phyloP scores from a whole-genome alignment of 2,888 invertebrate genomes.

The Euclidia mi region DNA sequence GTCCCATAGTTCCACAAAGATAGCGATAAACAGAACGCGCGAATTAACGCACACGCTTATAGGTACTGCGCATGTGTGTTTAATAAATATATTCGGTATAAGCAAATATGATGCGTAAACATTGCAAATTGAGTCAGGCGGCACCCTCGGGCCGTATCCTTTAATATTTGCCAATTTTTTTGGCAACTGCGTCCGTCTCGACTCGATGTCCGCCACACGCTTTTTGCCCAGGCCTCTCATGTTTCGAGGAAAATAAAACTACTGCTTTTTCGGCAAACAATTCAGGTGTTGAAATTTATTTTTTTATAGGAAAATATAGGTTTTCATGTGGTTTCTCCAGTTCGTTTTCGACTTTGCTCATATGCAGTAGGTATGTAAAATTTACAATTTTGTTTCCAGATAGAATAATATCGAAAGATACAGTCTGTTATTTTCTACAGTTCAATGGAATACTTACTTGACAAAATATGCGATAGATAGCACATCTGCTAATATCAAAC shows the following conservation, averaged over 20 bases:
- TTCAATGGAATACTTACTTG: too few species aligned
- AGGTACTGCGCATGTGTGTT: conserved; percentile 24
- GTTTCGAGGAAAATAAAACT: neutral
- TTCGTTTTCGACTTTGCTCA: too few species aligned
- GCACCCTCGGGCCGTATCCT: conserved; percentile 26
- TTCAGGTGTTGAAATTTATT: neutral
- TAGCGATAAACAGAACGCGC: neutral
- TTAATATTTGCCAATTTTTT: conserved; percentile 58
- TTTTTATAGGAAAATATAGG: too few species aligned
- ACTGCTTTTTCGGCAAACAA: neutral
- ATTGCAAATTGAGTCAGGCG: conserved; percentile 53
- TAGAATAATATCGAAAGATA: too few species aligned
- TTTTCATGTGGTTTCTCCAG: too few species aligned
- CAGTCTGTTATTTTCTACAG: too few species aligned
- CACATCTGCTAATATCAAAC: too few species aligned
- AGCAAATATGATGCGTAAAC: conserved; percentile 43
- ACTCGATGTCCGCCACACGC: neutral
- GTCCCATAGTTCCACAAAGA: neutral
- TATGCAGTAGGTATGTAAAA: too few species aligned
- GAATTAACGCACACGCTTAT: too few species aligned
- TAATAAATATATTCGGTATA: conserved; percentile 26
- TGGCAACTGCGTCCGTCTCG: conserved; percentile 47
- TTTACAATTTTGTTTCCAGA: too few species aligned
- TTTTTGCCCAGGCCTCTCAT: neutral
- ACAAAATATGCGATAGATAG: too few species aligned